A percentile compares a stretch with the other conserved stretches of the same genome.
phyloP scores from a whole-genome alignment of 2,888 invertebrate genomes.

The Lutraria lutraria region DNA sequence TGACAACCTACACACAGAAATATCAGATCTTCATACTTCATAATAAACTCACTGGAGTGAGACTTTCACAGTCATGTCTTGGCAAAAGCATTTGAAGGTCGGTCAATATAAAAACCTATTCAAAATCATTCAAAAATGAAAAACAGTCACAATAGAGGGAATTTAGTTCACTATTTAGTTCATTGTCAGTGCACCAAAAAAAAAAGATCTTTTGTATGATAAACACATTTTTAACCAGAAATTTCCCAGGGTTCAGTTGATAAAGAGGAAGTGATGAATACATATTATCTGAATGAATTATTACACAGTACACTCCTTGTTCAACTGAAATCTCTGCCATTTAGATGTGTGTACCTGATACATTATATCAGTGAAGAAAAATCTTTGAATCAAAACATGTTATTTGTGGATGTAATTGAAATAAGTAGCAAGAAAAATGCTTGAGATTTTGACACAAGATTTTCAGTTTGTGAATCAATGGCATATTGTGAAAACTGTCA shows the following conservation, averaged over 20 bases:
- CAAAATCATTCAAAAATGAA: slow-evolving; percentile 14
- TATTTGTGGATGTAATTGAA: neutral
- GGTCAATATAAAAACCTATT: neutral
- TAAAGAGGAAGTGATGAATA: neutral
- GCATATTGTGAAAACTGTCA: no score
- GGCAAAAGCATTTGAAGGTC: neutral
- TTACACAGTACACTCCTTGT: neutral
- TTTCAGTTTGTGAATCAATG: no score
- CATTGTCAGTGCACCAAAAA: neutral
- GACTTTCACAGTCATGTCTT: neutral
- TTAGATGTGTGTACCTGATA: neutral
- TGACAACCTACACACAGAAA: neutral
- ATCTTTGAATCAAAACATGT: neutral
- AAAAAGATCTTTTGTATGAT: neutral
- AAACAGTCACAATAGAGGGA: neutral
- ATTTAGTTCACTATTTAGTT: slow-evolving; percentile 6
- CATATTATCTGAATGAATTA: neutral
- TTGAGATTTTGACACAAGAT: neutral
- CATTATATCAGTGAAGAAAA: neutral
- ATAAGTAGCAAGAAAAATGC: neutral
- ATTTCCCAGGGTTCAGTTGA: slow-evolving; percentile 2
- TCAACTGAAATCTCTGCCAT: neutral
- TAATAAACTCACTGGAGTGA: neutral
- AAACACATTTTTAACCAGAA: neutral
- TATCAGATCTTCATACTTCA: neutral